A percentile compares a stretch with the other conserved stretches of the same genome.
Conservation (phyloP, 1,140 invertebrate species). For the Diorhabda carinulata region DNA sequence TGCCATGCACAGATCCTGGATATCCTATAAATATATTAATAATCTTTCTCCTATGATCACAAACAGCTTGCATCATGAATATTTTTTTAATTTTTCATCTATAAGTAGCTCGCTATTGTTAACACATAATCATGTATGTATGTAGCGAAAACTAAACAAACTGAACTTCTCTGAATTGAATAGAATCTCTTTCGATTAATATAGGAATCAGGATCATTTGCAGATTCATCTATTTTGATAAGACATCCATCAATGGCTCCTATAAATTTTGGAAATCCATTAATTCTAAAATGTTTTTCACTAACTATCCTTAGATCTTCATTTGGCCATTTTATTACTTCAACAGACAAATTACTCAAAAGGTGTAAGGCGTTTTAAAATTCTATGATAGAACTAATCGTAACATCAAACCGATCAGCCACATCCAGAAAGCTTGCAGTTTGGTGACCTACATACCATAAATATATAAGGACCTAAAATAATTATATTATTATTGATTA, state of each 20-base stretch:
- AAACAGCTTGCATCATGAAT: conserved; percentile 22
- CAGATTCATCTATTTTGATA: conserved; percentile 33
- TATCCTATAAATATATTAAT: conserved; percentile 34
- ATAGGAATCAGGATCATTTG: conserved; percentile 29
- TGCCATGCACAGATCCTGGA: conserved; percentile 32
- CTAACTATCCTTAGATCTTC: not conserved
- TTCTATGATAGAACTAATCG: too few species aligned
- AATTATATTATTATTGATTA: not conserved
- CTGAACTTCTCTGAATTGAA: conserved; percentile 31
- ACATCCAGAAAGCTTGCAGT: not conserved
- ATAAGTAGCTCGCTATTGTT: not conserved
- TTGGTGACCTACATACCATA: not conserved
- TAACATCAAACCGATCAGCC: too few species aligned
- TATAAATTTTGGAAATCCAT: conserved; percentile 26
- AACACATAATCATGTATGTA: not conserved
- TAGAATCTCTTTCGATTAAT: conserved; percentile 33
- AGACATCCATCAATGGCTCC: conserved; percentile 32
- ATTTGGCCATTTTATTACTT: not conserved
- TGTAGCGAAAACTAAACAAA: too few species aligned
- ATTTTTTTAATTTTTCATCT: conserved; percentile 6
- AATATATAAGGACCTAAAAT: not conserved
- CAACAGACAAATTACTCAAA: not conserved
- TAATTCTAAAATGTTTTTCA: conserved; percentile 14
- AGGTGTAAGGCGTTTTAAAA: too few species aligned
- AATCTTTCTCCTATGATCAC: conserved; percentile 26